These are phyloP conservation scores for Parauchenoglanis ngamensis DNA, from an alignment of 2,797 vertebrate species.

Conservation along the genomic window DNA sequence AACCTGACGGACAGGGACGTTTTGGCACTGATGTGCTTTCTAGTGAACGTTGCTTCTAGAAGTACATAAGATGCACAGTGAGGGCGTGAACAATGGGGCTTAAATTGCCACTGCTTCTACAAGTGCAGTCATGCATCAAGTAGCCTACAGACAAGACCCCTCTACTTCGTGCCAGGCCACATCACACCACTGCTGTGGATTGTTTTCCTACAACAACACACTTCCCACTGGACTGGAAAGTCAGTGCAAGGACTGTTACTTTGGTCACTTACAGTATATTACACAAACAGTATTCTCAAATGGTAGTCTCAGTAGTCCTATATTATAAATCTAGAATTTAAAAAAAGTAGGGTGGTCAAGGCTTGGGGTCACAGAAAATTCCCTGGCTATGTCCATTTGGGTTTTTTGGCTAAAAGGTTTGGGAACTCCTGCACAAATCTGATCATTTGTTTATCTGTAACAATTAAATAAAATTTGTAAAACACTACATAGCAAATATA, in stretches of 20 bases:
- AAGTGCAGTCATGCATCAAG: neutral
- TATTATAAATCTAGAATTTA: neutral
- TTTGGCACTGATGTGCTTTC: neutral
- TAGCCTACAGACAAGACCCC: neutral
- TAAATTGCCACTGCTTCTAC: neutral
- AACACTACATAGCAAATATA: neutral
- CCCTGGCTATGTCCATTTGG: neutral
- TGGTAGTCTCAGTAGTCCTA: neutral
- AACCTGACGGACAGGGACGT: too few relatives aligned
- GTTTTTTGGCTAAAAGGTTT: neutral
- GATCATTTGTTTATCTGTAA: neutral
- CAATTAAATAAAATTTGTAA: neutral
- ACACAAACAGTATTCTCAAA: too few relatives aligned
- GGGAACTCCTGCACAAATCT: neutral
- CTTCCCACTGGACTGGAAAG: neutral
- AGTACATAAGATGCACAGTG: neutral
- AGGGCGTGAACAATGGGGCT: neutral
- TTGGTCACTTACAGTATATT: neutral
- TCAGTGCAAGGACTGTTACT: neutral
- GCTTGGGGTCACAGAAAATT: neutral
- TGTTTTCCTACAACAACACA: neutral
- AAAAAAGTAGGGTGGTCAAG: neutral
- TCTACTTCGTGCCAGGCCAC: neutral
- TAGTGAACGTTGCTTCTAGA: neutral
- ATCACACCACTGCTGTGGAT: neutral